Conservation (phyloP, 2,113 vertebrate species). For the Ceyx melanurus region DNA sequence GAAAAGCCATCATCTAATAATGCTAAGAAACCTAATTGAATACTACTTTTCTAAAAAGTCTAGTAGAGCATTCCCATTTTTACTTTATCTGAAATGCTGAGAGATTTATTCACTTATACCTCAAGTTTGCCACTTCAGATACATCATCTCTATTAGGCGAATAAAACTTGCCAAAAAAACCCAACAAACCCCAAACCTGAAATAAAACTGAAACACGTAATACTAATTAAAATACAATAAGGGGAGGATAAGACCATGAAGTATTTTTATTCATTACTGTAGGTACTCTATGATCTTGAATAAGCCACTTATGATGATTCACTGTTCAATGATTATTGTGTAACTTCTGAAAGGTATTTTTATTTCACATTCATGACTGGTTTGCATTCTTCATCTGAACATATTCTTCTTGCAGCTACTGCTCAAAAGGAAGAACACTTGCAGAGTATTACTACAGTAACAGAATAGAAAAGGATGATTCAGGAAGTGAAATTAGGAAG, state of each 20-base stretch:
- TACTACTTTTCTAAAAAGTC: neutral
- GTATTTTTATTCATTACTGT: neutral
- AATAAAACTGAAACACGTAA: neutral
- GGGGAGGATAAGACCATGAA: neutral
- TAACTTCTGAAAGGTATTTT: conserved; percentile 23
- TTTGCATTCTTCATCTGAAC: neutral
- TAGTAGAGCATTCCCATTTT: neutral
- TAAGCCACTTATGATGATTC: neutral
- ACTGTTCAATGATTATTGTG: neutral
- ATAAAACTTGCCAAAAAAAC: neutral
- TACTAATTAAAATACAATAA: neutral
- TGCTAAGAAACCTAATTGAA: neutral
- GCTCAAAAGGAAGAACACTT: neutral
- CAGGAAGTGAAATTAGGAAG: neutral
- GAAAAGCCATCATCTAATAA: neutral
- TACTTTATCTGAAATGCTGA: neutral
- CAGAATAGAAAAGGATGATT: neutral
- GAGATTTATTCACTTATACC: neutral
- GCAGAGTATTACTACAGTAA: neutral
- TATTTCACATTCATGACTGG: neutral
- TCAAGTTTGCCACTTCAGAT: neutral
- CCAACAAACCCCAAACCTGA: neutral
- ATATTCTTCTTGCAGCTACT: neutral
- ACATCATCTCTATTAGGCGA: neutral
- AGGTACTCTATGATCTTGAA: neutral